phyloP scores from a whole-genome alignment of 1,140 invertebrate genomes.

The Pseudomyrmex flavicornis region DNA sequence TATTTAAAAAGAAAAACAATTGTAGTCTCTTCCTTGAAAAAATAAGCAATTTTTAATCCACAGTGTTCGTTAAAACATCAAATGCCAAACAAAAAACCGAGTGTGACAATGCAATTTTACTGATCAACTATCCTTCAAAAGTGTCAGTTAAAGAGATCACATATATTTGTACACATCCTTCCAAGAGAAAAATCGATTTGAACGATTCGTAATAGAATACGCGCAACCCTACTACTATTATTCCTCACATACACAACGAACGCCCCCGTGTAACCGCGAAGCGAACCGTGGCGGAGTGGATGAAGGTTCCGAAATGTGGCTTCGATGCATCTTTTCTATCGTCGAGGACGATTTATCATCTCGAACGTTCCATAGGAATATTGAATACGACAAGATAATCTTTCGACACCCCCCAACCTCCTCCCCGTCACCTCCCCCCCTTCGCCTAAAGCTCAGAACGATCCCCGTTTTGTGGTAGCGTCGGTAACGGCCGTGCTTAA shows the following conservation, averaged over 20 bases:
- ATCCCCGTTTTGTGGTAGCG: constrained; percentile 72
- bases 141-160: not conserved
- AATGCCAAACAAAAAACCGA: not conserved
- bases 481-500: constrained; percentile 75
- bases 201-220: not conserved
- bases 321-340: constrained; percentile 75
- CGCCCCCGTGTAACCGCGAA: constrained; percentile 32
- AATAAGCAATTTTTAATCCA: not conserved
- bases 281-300: constrained; percentile 60
- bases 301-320: constrained; percentile 69
- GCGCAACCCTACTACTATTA: constrained; percentile 17
- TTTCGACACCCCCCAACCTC: constrained; percentile 69
- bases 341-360: constrained; percentile 75
- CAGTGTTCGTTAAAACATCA: not conserved
- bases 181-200: not conserved
- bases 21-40: not conserved
- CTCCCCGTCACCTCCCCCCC: not conserved
- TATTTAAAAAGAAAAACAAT: too few species aligned
- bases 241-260: constrained; percentile 30
- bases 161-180: not conserved
- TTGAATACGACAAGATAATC: constrained; percentile 79
- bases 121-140: not conserved
- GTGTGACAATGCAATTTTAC: not conserved
- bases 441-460: constrained; percentile 53
- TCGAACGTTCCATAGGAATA: constrained; percentile 76